phyloP scores from a whole-genome alignment of 2,888 invertebrate genomes.

The Drosophila cognata region DNA sequence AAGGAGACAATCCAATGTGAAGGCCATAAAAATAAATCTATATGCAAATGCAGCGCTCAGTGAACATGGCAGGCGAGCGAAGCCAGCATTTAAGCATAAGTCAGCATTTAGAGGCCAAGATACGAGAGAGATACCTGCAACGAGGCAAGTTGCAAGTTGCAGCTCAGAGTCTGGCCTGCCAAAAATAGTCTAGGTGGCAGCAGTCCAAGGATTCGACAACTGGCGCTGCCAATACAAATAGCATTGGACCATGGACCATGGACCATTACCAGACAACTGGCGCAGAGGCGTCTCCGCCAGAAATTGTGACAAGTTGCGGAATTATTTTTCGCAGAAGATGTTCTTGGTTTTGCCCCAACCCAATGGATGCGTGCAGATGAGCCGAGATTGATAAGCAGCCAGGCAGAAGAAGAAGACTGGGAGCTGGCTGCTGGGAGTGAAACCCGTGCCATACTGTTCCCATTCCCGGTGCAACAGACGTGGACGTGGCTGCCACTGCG shows the following conservation, averaged over 20 bases:
- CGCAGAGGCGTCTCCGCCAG: constrained; percentile 76
- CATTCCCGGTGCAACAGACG: constrained; percentile 11
- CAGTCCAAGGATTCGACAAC: constrained; percentile 63
- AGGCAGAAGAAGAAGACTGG: constrained; percentile 15
- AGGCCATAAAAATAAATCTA: constrained; percentile 76
- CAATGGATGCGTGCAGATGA: constrained; percentile 77
- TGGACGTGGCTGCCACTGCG: constrained; percentile 28
- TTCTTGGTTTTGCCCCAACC: constrained; percentile 49
- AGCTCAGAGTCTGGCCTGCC: constrained; percentile 37
- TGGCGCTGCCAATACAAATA: constrained; percentile 15
- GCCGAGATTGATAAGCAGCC: constrained; percentile 75
- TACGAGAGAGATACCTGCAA: constrained; percentile 25
- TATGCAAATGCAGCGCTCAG: constrained; percentile 68
- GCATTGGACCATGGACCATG: constrained; percentile 23
- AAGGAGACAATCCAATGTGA: constrained; percentile 38
- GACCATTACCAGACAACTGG: constrained; percentile 43
- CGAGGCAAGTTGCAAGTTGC: constrained; percentile 16
- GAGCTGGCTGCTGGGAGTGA: background rate
- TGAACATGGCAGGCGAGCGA: constrained; percentile 45
- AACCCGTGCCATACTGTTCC: constrained; percentile 30
- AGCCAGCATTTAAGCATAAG: constrained; percentile 33
- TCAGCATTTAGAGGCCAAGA: constrained; percentile 35
- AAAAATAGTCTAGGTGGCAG: constrained; percentile 63
- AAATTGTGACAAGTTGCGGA: constrained; percentile 80
- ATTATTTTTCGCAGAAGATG: constrained; percentile 80